Evolutionary conservation across 2,113 vertebrate genomes (phyloP).

Genomic region (Phrynosoma blainvillii): DNA sequence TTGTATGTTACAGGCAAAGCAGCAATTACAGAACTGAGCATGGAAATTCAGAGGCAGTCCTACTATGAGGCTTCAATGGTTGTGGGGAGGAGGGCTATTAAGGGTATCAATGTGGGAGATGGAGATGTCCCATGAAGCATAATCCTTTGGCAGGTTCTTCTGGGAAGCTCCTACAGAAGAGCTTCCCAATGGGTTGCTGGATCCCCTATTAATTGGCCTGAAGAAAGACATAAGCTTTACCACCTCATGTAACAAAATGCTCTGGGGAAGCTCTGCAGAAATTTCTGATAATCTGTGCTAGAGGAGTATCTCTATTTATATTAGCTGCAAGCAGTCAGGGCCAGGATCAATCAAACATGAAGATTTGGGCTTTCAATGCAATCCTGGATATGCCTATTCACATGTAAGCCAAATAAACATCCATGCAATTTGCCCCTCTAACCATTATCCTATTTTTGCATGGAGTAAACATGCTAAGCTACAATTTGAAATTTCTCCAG

Average conservation of each 20-base stretch:
- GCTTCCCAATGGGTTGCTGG: background rate
- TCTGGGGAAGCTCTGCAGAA: background rate
- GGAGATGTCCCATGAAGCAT: background rate
- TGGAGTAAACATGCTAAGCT: background rate
- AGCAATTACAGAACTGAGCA: background rate
- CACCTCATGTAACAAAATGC: background rate
- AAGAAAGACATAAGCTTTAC: background rate
- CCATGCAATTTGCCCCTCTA: background rate
- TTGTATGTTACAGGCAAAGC: constrained; percentile 13
- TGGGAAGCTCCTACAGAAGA: background rate
- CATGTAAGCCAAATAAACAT: background rate
- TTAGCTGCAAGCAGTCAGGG: background rate
- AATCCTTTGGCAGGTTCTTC: background rate
- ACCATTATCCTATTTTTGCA: background rate
- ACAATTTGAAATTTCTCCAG: background rate
- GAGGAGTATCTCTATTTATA: background rate
- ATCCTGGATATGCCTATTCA: background rate
- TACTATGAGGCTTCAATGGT: background rate
- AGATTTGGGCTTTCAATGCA: no score
- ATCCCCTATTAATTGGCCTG: background rate
- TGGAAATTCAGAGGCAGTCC: background rate
- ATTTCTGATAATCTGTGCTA: background rate
- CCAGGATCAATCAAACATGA: background rate
- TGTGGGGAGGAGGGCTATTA: no score
- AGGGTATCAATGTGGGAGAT: background rate